Percentiles rank a stretch among this genome's conserved stretches.
phyloP scores from a whole-genome alignment of 2,888 invertebrate species.

The Tinea trinotella region DNA sequence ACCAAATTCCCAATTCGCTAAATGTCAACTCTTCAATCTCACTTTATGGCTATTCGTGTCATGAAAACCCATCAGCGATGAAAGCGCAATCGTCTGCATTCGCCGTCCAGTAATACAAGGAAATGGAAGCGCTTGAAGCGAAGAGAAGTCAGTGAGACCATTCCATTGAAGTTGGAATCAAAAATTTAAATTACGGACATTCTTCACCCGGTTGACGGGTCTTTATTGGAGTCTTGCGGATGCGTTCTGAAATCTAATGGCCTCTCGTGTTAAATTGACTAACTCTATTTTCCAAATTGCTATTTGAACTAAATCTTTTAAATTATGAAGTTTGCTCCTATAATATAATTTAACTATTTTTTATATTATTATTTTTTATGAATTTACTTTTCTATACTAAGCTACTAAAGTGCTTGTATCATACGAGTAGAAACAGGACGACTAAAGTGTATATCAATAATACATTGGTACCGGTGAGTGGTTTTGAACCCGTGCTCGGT shows the following conservation, averaged over 20 bases:
- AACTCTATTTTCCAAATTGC: conserved; percentile 3
- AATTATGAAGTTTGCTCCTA: too few species aligned
- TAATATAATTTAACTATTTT: too few species aligned
- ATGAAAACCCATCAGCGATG: conserved; percentile 31
- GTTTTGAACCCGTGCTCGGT: too few species aligned
- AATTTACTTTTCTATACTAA: too few species aligned
- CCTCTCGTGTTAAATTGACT: conserved; percentile 12
- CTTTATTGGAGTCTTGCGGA: conserved; percentile 26
- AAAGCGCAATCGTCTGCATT: conserved; percentile 35
- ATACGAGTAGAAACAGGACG: too few species aligned
- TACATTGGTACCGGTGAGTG: too few species aligned
- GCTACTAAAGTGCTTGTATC: too few species aligned
- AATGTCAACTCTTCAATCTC: conserved; percentile 32
- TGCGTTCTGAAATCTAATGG: conserved; percentile 17
- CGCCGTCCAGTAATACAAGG: conserved; percentile 44
- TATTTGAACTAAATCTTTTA: background rate
- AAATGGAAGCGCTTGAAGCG: conserved; percentile 44
- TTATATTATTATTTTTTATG: too few species aligned
- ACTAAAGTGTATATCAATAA: too few species aligned
- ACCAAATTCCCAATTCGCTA: conserved; percentile 34
- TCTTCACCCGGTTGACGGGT: conserved; percentile 44
- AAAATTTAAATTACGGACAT: conserved; percentile 60
- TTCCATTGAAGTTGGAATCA: conserved; percentile 44
- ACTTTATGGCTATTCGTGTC: conserved; percentile 39
- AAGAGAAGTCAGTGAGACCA: conserved; percentile 25